Evolutionary conservation across 2,888 invertebrate genomes (phyloP), one percentile per base, ranked within the genome.

Genomic region (Selenia dentaria): DNA sequence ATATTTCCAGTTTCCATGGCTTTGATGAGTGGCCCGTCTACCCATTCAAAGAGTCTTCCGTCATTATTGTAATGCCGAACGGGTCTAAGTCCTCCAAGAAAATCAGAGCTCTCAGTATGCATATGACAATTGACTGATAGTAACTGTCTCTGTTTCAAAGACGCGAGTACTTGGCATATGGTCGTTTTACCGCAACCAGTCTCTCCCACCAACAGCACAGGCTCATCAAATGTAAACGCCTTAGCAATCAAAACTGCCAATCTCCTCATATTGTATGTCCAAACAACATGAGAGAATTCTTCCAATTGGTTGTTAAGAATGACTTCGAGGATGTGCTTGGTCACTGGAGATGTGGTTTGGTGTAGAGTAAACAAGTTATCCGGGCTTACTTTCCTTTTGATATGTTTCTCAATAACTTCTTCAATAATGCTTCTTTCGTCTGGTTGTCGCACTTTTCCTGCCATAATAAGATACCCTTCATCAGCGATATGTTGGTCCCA

Each of bases 171-270:
- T 87, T 99, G 97, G 64, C 98, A 98, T 2, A 99, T 93, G 0
- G 98, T 98, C 0, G 99, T 99, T 91, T 99, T 99, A 0, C 99
- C 99, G 72, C 98, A 97, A 0, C 98, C 99, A 0, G 99, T 99
- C 73, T 99, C 98, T 6, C 99, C 99, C 0, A 99, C 98, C 27
- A 99, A 86, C 31, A 99, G 83, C 0, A 99, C 96, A 0, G 99
- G 99, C 78, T 99, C 99, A 62, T 96, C 93, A 69, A 97, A 99
- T 57, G 94, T 93, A 59, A 98, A 92, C 0, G 98, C 96, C 84
- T 98, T 97, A 0, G 93, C 94, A 1, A 95, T 94, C 9, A 96
- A 75, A 9, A 96, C 94, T 0, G 95, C 96, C 74, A 96, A 91
- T 64, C 95, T 91, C 37, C 97, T 92, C 96, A 99, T 96, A 67